phyloP scores from a whole-genome alignment of 2,888 invertebrate genomes.

The Sepioteuthis lessoniana region DNA sequence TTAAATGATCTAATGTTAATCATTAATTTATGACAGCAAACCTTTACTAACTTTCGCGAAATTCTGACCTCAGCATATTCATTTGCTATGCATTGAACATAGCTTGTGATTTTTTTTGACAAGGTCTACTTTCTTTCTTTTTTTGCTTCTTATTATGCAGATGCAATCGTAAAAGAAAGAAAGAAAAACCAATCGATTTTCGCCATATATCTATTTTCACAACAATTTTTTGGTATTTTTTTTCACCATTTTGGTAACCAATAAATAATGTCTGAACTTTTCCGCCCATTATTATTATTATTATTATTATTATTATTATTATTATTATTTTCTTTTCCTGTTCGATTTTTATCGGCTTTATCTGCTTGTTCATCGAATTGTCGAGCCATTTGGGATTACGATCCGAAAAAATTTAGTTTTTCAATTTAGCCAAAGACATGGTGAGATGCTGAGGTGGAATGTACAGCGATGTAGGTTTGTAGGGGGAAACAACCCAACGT shows the following conservation, averaged over 20 bases:
- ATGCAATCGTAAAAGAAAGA: not conserved
- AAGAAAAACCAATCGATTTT: not conserved
- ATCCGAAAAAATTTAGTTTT: not conserved
- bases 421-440: not conserved
- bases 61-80: not conserved
- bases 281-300: too few species aligned
- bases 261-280: not conserved
- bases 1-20: not conserved
- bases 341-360: not conserved
- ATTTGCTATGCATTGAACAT: not conserved
- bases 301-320: too few species aligned
- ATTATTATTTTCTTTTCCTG: not conserved
- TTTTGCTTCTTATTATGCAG: not conserved
- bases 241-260: not conserved
- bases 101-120: not conserved
- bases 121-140: not conserved
- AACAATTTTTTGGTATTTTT: not conserved
- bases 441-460: not conserved
- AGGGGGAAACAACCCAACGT: not conserved
- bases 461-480: not conserved
- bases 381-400: not conserved
- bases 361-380: not conserved
- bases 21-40: not conserved
- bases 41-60: not conserved
- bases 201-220: not conserved